Evolutionary conservation across 2,113 vertebrate species (phyloP).

Genomic region (Lophotis ruficrista): DNA sequence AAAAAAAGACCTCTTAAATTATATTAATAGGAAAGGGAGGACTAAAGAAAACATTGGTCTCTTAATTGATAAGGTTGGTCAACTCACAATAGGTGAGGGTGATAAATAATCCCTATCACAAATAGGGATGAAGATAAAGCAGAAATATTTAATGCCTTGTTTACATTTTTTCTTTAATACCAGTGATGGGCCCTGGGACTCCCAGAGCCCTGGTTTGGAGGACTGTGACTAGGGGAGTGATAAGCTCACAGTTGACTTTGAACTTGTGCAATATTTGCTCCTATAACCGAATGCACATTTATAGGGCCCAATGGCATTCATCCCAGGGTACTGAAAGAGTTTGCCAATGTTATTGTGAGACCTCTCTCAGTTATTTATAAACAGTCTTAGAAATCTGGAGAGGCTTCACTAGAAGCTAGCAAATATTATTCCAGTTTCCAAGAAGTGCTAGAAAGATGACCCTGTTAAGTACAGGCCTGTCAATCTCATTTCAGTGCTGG

Average conservation of each 20-base stretch:
- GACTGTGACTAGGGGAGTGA: neutral
- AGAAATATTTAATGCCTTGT: neutral
- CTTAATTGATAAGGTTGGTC: neutral
- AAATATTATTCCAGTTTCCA: neutral
- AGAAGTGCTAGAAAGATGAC: neutral
- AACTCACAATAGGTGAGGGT: neutral
- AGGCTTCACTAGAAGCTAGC: neutral
- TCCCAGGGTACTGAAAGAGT: neutral
- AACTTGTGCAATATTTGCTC: neutral
- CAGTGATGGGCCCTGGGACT: too few relatives aligned
- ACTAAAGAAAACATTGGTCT: neutral
- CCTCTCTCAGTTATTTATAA: neutral
- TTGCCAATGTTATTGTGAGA: neutral
- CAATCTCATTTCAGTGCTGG: neutral
- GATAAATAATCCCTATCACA: neutral
- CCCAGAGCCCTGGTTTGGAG: fast-evolving
- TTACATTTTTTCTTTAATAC: neutral
- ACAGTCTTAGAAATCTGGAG: neutral
- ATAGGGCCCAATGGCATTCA: neutral
- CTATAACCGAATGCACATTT: neutral
- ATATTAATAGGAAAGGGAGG: neutral
- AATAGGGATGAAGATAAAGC: neutral
- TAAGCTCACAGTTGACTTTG: neutral
- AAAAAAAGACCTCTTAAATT: neutral
- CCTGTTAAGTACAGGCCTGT: neutral